Evolutionary conservation across 1,140 invertebrate species (phyloP).

Genomic region (Heterodera carotae): DNA sequence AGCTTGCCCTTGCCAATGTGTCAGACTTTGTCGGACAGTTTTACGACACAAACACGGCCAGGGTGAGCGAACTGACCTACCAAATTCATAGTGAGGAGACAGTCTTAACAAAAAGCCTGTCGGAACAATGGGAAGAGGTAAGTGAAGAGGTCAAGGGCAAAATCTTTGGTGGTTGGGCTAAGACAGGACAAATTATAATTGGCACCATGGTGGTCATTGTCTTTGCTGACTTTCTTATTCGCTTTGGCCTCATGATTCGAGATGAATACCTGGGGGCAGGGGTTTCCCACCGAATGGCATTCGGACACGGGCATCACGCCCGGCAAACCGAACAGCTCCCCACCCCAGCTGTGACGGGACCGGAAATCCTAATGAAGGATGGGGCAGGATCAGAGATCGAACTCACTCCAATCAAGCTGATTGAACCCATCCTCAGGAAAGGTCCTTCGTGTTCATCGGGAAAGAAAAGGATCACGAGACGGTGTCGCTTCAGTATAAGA

Average conservation of each 20-base stretch:
- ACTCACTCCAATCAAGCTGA: not conserved
- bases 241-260: not conserved
- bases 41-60: not conserved
- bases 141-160: not conserved
- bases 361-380: not conserved
- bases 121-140: not conserved
- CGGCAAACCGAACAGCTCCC: not conserved
- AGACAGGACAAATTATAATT: not conserved
- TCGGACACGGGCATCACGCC: not conserved
- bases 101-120: not conserved
- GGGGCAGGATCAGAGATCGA: not conserved
- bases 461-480: too few relatives aligned
- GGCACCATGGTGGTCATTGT: not conserved
- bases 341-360: not conserved
- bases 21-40: not conserved
- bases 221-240: not conserved
- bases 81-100: not conserved
- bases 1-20: not conserved
- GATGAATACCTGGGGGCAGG: slow-evolving; percentile 1
- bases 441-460: too few relatives aligned
- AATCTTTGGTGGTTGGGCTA: not conserved
- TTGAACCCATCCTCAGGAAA: not conserved
- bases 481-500: too few relatives aligned
- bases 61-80: not conserved
- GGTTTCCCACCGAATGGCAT: not conserved